Percentiles rank a stretch among this genome's conserved stretches.
Conservation (phyloP, 2,113 vertebrate genomes). For the Osmerus eperlanus region DNA sequence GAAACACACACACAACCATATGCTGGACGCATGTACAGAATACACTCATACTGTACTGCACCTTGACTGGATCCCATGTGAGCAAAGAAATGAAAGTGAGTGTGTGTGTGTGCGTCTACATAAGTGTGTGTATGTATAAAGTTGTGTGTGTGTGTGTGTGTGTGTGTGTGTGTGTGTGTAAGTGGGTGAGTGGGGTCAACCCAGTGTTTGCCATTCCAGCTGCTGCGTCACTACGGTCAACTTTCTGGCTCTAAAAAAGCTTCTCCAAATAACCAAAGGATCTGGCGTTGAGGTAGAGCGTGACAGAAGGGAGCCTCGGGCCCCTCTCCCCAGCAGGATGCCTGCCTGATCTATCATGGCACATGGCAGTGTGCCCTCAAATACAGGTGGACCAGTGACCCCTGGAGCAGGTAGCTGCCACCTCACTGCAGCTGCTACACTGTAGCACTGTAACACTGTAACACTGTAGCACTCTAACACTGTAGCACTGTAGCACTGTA, state of each 20-base stretch:
- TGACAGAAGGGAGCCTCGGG: neutral
- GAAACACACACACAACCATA: neutral
- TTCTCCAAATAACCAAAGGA: conserved; percentile 29
- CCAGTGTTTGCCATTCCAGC: conserved; percentile 10
- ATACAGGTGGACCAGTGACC: neutral
- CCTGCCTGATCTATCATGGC: neutral
- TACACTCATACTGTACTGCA: neutral
- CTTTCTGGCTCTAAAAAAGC: neutral
- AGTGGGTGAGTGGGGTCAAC: too few species aligned
- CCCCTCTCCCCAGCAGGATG: neutral
- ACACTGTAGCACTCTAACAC: conserved; percentile 5
- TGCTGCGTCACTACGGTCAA: neutral
- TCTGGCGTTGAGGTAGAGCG: conserved; percentile 12
- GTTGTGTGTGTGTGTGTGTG: neutral
- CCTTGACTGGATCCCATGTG: neutral
- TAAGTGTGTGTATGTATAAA: conserved; percentile 6
- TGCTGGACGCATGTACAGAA: neutral
- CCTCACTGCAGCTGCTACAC: neutral
- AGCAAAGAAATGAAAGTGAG: neutral
- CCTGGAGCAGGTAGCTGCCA: conserved; percentile 10
- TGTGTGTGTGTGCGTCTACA: neutral
- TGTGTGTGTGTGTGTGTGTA: neutral
- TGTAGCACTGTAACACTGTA: neutral
- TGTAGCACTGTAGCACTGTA: conserved; percentile 14
- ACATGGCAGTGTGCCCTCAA: neutral